Base-by-base conservation (phyloP, 1,140 invertebrate species). In the Drosophila asahinai region DNA sequence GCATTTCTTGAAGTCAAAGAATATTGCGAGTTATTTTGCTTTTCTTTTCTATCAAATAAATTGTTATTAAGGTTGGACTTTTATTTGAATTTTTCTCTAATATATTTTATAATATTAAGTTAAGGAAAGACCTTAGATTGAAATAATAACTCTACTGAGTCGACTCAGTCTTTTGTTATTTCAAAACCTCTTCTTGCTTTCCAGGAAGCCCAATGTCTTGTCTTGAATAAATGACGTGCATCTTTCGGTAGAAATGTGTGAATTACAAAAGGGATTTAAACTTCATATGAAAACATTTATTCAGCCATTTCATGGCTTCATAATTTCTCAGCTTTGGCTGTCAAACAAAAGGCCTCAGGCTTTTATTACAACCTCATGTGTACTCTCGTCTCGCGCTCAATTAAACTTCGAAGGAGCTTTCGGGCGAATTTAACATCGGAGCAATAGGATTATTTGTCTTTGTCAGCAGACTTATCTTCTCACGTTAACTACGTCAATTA, bases 401-500 rank as follows among this genome's bases (percentile, higher is more conserved):
- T 64, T 67, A 38, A 48, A 47, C 64, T 64, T 49, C 11, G 33
- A 64, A 64, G 33, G 3, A 48, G 27, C 55, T 65, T 25, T 33
- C 3, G 2, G 4, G 5, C 36, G 27, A 25, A 63, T 25, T 62
- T 11, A 33, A 7, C 27, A 19, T 2, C 14, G 3, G 60, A 33
- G n/a, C 33, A 17, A 38, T n/a, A 14, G 33, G 17, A 48, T 48
- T 49, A 59, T 64, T 55, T 58, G 30, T 14, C 57, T 57, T 67
- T 42, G 36, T 14, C 9, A 38, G 27, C 7, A 45, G 40, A n/a
- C 5, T 63, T 27, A 63, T 71, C 19, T 30, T 27, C 48, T 61
- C 9, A n/a, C 27, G 43, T 57, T 64, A 62, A 30, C 54, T 55
- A 70, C 55, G 52, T 74, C 71, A 75, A 80, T 77, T 72, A 64